phyloP scores from a whole-genome alignment of 2,113 vertebrate species.

The Ibidorhyncha struthersii region DNA sequence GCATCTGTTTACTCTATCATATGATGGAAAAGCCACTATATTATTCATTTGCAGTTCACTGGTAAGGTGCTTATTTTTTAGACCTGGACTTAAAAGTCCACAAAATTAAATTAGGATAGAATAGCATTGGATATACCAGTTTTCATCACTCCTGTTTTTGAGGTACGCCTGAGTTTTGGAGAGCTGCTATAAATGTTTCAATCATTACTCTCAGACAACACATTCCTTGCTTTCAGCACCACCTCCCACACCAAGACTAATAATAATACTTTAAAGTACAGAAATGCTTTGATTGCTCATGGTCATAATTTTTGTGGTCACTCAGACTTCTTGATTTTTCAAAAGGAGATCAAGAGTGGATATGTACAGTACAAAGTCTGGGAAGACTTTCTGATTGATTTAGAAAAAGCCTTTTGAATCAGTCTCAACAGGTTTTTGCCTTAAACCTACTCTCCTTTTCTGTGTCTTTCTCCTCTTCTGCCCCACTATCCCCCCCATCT shows the following conservation, averaged over 20 bases:
- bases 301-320: background rate
- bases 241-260: background rate
- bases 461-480: background rate
- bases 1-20: background rate
- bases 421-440: background rate
- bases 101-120: background rate
- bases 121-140: background rate
- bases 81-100: background rate
- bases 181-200: background rate
- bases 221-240: background rate
- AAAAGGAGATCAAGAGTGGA: background rate
- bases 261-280: background rate
- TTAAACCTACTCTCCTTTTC: background rate
- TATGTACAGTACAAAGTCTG: background rate
- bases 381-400: background rate
- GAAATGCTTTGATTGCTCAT: background rate
- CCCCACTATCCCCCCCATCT: fast-evolving
- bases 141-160: background rate
- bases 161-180: background rate
- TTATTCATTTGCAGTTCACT: background rate
- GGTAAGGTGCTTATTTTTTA: background rate
- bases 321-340: background rate
- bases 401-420: background rate
- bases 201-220: background rate
- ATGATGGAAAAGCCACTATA: background rate